phyloP scores from a whole-genome alignment of 2,888 invertebrate species.

The Cetonia aurata region DNA sequence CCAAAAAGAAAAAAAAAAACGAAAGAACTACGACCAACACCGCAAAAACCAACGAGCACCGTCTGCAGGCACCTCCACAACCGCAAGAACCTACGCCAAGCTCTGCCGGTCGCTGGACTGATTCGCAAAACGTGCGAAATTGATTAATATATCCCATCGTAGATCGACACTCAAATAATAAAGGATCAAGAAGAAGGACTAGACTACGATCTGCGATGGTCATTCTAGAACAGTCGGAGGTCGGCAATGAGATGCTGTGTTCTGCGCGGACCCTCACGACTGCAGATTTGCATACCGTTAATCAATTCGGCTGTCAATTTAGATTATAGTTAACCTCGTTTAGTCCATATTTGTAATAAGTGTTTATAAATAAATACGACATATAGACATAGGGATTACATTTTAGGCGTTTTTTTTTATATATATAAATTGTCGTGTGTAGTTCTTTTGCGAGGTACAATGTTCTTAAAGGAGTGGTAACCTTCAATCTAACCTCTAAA shows the following conservation, averaged over 20 bases:
- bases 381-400: not conserved
- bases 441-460: too few relatives aligned
- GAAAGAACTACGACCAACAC: slow-evolving; percentile 19
- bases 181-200: slow-evolving; percentile 35
- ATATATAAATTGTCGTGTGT: too few relatives aligned
- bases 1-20: not conserved
- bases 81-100: slow-evolving; percentile 10
- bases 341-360: slow-evolving; percentile 8
- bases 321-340: slow-evolving; percentile 5
- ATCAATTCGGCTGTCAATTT: slow-evolving; percentile 12
- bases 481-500: too few relatives aligned
- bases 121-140: slow-evolving; percentile 40
- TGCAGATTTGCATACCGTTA: slow-evolving; percentile 31
- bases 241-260: not conserved
- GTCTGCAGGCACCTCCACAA: slow-evolving; percentile 8
- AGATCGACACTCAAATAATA: slow-evolving; percentile 7
- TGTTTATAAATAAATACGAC: too few relatives aligned
- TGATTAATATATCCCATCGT: slow-evolving; percentile 36
- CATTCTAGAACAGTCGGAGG: not conserved
- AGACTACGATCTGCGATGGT: not conserved
- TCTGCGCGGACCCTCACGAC: not conserved
- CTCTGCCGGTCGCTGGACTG: slow-evolving; percentile 26
- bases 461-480: too few relatives aligned
- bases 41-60: slow-evolving; percentile 24
- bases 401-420: not conserved